Evolutionary conservation across 1,140 invertebrate genomes (phyloP).

Genomic region (Helicoverpa zea): DNA sequence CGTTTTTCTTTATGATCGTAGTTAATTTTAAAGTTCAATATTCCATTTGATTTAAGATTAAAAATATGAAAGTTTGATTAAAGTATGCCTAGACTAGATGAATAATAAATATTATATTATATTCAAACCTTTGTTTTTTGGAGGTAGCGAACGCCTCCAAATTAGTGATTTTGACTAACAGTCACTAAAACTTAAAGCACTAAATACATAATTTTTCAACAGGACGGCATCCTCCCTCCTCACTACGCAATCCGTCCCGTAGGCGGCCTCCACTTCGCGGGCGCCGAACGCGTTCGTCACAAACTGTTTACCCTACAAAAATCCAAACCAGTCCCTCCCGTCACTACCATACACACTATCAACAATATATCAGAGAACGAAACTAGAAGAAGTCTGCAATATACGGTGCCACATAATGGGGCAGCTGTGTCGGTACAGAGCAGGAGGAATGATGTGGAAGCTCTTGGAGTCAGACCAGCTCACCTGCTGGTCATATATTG

Average conservation of each 20-base stretch:
- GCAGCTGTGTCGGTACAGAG: neutral
- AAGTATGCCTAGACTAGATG: neutral
- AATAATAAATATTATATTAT: neutral
- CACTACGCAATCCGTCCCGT: slow-evolving; percentile 75
- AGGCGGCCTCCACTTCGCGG: slow-evolving; percentile 77
- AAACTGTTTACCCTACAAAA: slow-evolving; percentile 62
- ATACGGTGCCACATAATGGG: neutral
- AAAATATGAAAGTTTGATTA: no score
- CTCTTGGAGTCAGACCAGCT: slow-evolving; percentile 34
- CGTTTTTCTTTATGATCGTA: neutral
- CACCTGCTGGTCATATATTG: slow-evolving; percentile 76
- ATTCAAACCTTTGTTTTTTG: no score
- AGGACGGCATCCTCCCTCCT: slow-evolving; percentile 68
- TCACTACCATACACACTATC: slow-evolving; percentile 59
- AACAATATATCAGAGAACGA: slow-evolving; percentile 60
- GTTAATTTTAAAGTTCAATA: slow-evolving; percentile 11
- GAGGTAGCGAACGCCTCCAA: no score
- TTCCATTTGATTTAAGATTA: no score
- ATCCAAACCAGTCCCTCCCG: slow-evolving; percentile 48
- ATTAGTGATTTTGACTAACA: no score
- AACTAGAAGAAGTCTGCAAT: slow-evolving; percentile 21
- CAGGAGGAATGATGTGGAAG: slow-evolving; percentile 36
- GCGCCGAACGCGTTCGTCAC: slow-evolving; percentile 73
- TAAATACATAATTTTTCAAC: slow-evolving; percentile 13
- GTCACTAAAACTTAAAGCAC: neutral